phyloP scores from a whole-genome alignment of 2,888 invertebrate species.

The Coecobrya sp. region DNA sequence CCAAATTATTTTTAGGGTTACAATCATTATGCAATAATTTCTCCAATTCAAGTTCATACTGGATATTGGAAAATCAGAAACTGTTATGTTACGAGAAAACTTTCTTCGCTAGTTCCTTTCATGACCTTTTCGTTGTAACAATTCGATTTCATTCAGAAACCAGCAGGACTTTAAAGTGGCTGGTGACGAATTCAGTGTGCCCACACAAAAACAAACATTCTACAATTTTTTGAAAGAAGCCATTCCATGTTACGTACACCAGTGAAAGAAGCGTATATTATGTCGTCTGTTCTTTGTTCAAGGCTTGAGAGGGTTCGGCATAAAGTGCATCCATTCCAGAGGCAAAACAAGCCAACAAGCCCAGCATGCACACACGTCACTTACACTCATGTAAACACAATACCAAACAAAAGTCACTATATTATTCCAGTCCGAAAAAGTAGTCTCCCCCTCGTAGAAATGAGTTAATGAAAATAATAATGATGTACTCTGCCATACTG shows the following conservation, averaged over 20 bases:
- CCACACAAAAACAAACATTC: neutral
- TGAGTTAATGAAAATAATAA: neutral
- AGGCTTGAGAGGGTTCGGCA: neutral
- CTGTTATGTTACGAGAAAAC: neutral
- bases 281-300: neutral
- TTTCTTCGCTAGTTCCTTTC: no score
- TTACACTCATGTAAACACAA: neutral
- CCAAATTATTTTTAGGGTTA: slow-evolving; percentile 48
- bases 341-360: neutral
- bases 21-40: neutral
- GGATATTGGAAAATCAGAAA: neutral
- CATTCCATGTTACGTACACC: neutral
- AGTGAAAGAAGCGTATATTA: neutral
- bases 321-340: neutral
- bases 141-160: neutral
- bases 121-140: no score
- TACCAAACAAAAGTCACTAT: neutral
- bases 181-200: neutral
- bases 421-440: neutral
- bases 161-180: neutral
- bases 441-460: slow-evolving; percentile 40
- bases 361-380: slow-evolving; percentile 7
- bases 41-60: neutral
- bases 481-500: neutral
- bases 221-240: neutral